Evolutionary conservation across 2,888 invertebrate genomes (phyloP).

Genomic region (Cataglyphis livida): DNA sequence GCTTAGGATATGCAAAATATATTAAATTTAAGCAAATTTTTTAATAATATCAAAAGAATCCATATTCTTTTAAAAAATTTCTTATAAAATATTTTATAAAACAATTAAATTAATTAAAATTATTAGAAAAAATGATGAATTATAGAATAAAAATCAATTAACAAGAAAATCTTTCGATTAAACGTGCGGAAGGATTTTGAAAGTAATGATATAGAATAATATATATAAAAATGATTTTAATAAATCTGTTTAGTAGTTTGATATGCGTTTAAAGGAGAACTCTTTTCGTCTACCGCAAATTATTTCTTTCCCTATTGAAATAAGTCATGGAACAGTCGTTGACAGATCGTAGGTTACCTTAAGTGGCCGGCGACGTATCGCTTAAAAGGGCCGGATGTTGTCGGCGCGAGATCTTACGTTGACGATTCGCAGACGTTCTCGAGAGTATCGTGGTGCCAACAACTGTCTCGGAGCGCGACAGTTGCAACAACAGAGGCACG

Average conservation of each 20-base stretch:
- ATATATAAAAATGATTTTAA: not conserved
- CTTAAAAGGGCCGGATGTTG: slow-evolving; percentile 68
- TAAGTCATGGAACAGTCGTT: slow-evolving; percentile 13
- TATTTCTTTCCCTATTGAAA: not conserved
- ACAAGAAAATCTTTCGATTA: not conserved
- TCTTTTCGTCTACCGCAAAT: not conserved
- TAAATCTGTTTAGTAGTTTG: not conserved
- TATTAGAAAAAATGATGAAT: not conserved
- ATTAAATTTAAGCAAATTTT: too few relatives aligned
- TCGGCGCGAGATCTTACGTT: slow-evolving; percentile 61
- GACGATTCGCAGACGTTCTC: slow-evolving; percentile 72
- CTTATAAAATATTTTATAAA: not conserved
- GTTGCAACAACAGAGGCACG: slow-evolving; percentile 80
- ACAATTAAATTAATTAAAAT: not conserved
- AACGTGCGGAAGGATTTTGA: not conserved
- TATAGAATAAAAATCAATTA: not conserved
- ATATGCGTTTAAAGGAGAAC: not conserved
- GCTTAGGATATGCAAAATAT: too few relatives aligned
- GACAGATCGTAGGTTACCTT: slow-evolving; percentile 35
- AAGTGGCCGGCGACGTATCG: slow-evolving; percentile 59
- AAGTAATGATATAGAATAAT: not conserved
- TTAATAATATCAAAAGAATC: not conserved
- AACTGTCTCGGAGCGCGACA: slow-evolving; percentile 72
- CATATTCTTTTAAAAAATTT: not conserved
- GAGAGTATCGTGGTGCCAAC: slow-evolving; percentile 65